Evolutionary conservation across 2,113 vertebrate genomes (phyloP).

Genomic region (Bostrychus sinensis): DNA sequence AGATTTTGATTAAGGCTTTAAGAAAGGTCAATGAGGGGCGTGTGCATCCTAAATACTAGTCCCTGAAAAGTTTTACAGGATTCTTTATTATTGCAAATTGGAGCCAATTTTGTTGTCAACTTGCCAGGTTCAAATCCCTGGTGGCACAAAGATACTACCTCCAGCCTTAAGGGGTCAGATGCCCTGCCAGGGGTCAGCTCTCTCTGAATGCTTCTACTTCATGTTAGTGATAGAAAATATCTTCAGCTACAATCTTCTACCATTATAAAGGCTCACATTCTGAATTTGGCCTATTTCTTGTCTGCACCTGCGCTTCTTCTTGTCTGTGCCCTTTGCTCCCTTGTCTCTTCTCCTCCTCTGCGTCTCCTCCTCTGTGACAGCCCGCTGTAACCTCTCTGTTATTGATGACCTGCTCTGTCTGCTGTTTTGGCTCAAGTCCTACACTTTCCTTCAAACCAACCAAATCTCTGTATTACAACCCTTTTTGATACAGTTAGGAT

Average conservation of each 20-base stretch:
- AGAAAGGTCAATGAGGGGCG: too few relatives aligned
- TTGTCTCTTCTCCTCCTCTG: not conserved
- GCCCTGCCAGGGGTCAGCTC: too few relatives aligned
- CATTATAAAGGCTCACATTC: not conserved
- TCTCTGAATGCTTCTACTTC: not conserved
- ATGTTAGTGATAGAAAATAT: not conserved
- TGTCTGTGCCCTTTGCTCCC: slow-evolving; percentile 1
- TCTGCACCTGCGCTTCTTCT: not conserved
- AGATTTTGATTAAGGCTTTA: too few relatives aligned
- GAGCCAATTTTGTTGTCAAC: too few relatives aligned
- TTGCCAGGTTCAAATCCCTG: too few relatives aligned
- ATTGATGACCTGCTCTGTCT: slow-evolving; percentile 63
- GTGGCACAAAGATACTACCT: too few relatives aligned
- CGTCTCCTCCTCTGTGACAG: not conserved
- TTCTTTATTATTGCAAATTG: too few relatives aligned
- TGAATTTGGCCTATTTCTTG: not conserved
- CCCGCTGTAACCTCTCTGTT: slow-evolving; percentile 54
- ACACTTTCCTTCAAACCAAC: slow-evolving; percentile 14
- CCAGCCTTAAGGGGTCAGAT: too few relatives aligned
- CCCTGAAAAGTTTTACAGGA: too few relatives aligned
- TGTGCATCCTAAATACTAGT: too few relatives aligned
- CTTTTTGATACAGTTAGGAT: not conserved
- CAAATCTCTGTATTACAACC: slow-evolving; percentile 1
- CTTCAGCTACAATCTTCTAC: slow-evolving; percentile 5
- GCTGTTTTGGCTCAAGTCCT: slow-evolving; percentile 44